Base-by-base conservation (phyloP, 2,797 vertebrate genomes). In the Scarus forsteni region DNA sequence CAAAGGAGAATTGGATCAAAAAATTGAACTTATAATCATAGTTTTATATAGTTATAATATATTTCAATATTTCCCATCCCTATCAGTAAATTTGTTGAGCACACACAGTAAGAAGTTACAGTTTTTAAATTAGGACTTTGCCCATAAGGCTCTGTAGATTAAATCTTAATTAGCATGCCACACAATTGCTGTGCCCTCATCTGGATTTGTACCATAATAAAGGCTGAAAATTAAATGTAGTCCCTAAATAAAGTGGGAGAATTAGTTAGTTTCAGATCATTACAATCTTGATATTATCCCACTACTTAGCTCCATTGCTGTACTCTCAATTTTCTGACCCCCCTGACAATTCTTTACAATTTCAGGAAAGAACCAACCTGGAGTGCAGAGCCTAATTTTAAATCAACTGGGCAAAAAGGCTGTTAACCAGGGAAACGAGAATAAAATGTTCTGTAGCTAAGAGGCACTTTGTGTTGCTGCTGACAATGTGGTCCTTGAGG, bases 91-190 rank as follows among this genome's bases (percentile, higher is more conserved):
- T 27, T 27, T 27, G 27, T 27, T 27, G 4, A 10, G n/a, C 44
- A 53, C 55, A 27, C 19, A 50, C 18, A 69, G 48, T 46, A 65
- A 68, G 74, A 54, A 62, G 53, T 61, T 70, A 54, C 11, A 42
- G 40, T 68, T 80, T 83, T 80, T 61, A 80, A 66, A 57, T 85
- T 39, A 53, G 56, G 54, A 68, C 43, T n/a, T 39, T 38, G 64
- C 74, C 83, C 56, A 81, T 38, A 61, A 77, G 35, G 49, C 51
- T 66, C 13, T 49, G 68, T 55, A 73, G 85, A 85, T 89, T 78
- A 69, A 53, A 83, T 88, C 62, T 83, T 83, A 87, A 88, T 87
- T 84, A 77, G 39, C 35, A 62, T 62, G 77, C 11, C 66, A 58
- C 72, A 86, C 80, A 83, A 85, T 53, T 60, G 60, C 67, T 59